Evolutionary conservation across 2,113 vertebrate species (phyloP).

Genomic region (Alaudala cheleensis): DNA sequence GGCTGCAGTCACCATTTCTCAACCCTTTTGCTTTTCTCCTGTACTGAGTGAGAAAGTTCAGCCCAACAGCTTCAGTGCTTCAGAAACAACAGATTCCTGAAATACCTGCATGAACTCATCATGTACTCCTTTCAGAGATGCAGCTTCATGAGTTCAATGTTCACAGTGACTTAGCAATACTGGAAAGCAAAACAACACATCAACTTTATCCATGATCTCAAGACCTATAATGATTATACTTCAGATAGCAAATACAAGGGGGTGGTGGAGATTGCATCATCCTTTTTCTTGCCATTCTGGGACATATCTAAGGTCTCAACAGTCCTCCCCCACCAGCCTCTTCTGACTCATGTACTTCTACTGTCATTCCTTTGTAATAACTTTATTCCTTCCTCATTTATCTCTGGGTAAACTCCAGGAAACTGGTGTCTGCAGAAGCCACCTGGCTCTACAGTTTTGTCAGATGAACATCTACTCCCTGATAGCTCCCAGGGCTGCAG

Average conservation of each 20-base stretch:
- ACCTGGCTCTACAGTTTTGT: neutral
- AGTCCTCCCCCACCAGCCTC: neutral
- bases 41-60: neutral
- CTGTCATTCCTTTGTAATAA: neutral
- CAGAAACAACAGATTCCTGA: neutral
- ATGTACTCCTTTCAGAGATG: neutral
- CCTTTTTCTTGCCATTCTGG: neutral
- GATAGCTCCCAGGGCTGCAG: neutral
- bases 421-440: neutral
- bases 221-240: neutral
- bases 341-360: neutral
- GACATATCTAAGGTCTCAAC: neutral
- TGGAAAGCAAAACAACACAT: neutral
- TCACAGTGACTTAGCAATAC: neutral
- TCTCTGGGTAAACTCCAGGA: neutral
- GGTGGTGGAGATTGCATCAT: neutral
- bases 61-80: neutral
- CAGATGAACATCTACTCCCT: neutral
- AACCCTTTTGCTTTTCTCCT: neutral
- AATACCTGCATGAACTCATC: neutral
- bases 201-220: neutral
- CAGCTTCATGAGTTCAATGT: neutral
- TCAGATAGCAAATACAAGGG: neutral
- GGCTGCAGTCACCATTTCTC: neutral
- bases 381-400: neutral